Evolutionary conservation across 2,888 invertebrate genomes (phyloP).

Genomic region (Hipparchia semele): DNA sequence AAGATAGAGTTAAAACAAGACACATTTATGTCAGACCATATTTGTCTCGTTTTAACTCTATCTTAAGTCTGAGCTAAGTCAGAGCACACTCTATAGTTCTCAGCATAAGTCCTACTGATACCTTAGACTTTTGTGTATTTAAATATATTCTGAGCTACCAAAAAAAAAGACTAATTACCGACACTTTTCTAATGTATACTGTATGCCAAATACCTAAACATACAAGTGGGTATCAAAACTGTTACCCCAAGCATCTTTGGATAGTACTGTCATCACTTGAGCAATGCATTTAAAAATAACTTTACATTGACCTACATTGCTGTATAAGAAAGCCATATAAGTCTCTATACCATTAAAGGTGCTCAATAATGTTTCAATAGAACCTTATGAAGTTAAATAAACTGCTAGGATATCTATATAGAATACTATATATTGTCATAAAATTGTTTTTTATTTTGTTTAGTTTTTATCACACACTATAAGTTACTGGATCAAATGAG

Average conservation of each 20-base stretch:
- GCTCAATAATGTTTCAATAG: slow-evolving; percentile 11
- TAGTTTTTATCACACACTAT: background rate
- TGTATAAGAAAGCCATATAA: slow-evolving; percentile 23
- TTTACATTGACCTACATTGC: slow-evolving; percentile 24
- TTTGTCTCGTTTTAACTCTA: too few relatives aligned
- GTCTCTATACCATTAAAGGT: slow-evolving; percentile 5
- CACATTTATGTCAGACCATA: too few relatives aligned
- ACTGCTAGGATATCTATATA: background rate
- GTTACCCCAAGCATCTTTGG: background rate
- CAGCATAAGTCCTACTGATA: too few relatives aligned
- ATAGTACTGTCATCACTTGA: background rate
- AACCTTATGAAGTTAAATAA: background rate
- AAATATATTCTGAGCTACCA: too few relatives aligned
- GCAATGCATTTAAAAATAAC: slow-evolving; percentile 19
- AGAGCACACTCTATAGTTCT: too few relatives aligned
- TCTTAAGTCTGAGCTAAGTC: too few relatives aligned
- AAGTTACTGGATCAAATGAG: background rate
- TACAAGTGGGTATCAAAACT: slow-evolving; percentile 3
- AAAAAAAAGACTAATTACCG: too few relatives aligned
- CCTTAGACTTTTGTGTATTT: too few relatives aligned
- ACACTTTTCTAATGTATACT: background rate
- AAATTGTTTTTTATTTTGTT: too few relatives aligned
- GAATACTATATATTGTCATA: too few relatives aligned
- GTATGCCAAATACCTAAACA: background rate
- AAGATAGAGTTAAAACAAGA: too few relatives aligned